Conservation (phyloP, 2,797 vertebrate species). For the Valencia hispanica region DNA sequence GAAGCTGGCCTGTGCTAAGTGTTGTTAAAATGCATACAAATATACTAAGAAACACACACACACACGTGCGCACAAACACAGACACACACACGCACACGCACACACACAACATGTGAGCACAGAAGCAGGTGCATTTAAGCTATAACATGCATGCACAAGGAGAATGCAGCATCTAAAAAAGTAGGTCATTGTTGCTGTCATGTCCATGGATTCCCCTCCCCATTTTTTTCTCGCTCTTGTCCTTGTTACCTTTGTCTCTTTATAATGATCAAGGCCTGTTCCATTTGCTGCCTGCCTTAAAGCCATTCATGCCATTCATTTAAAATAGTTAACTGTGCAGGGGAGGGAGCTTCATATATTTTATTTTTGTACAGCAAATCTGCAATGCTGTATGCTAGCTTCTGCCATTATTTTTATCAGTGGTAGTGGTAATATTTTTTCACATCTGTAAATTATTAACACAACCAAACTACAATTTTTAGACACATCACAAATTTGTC, state of each 20-base stretch:
- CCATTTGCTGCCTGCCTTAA: background rate
- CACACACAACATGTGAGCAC: background rate
- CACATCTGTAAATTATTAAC: background rate
- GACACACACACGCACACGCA: no score
- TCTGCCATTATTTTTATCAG: background rate
- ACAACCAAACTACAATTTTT: background rate
- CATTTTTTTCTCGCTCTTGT: background rate
- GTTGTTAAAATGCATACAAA: background rate
- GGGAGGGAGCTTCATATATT: background rate
- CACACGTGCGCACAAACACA: background rate
- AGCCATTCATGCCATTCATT: background rate
- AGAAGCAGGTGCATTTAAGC: background rate
- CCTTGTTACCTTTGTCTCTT: background rate
- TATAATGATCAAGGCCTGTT: background rate
- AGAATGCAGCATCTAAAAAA: background rate
- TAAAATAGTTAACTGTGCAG: background rate
- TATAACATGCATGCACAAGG: background rate
- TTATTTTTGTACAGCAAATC: background rate
- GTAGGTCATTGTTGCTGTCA: background rate
- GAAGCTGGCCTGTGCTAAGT: background rate
- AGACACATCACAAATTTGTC: no score
- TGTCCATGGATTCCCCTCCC: background rate
- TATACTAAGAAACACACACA: background rate
- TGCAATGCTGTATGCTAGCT: no score
- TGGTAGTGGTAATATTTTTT: background rate